Percentiles rank a stretch among this genome's conserved stretches.
Conservation (phyloP, 2,113 vertebrate genomes). For the Melospiza georgiana region DNA sequence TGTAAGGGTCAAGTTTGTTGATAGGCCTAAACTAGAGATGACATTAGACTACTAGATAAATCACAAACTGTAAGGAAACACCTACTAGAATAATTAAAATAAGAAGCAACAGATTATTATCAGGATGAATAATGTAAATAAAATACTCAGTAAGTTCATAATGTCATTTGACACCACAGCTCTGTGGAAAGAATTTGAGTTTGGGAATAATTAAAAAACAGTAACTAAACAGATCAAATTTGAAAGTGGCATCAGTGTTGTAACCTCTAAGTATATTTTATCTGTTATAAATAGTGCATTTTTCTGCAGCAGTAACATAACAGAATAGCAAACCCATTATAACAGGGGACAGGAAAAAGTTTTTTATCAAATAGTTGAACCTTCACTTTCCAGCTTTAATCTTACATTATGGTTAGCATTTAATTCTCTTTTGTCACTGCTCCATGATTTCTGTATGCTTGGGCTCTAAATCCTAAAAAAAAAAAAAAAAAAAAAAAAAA, state of each 20-base stretch:
- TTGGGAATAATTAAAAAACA: background rate
- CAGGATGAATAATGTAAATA: background rate
- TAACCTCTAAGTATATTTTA: background rate
- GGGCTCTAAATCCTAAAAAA: background rate
- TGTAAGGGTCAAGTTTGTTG: background rate
- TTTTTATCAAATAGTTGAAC: background rate
- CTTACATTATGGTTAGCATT: background rate
- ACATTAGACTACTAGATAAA: background rate
- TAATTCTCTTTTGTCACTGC: background rate
- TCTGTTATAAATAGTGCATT: background rate
- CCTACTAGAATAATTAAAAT: background rate
- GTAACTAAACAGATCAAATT: background rate
- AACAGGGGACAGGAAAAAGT: background rate
- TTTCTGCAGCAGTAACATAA: background rate
- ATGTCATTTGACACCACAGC: background rate
- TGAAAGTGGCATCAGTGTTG: background rate
- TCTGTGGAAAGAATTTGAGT: background rate
- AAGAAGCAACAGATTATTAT: background rate
- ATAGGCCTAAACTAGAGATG: background rate
- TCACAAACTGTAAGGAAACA: background rate
- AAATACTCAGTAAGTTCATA: background rate
- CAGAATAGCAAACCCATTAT: background rate
- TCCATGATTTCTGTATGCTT: background rate
- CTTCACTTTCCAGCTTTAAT: background rate
- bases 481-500: too few species aligned